Percentiles rank a stretch among this genome's conserved stretches.
phyloP scores from a whole-genome alignment of 2,797 vertebrate genomes.

The Macropodus opercularis region DNA sequence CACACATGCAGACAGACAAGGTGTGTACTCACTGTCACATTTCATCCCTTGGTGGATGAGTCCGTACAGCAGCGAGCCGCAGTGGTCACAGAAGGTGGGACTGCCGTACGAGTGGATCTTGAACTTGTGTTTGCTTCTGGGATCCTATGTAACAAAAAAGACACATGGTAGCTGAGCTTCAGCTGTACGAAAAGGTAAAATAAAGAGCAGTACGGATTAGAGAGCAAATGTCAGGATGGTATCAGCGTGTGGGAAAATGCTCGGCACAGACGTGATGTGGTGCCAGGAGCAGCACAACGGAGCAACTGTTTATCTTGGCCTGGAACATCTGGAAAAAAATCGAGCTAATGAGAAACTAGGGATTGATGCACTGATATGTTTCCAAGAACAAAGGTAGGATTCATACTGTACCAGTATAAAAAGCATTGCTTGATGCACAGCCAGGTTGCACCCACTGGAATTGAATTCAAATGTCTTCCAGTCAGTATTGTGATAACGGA shows the following conservation, averaged over 20 bases:
- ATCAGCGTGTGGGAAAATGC: slow-evolving; percentile 38
- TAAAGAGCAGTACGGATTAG: slow-evolving; percentile 24
- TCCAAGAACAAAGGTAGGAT: slow-evolving; percentile 12
- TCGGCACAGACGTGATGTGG: slow-evolving; percentile 7
- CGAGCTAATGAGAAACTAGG: slow-evolving; percentile 16
- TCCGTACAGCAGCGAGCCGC: slow-evolving; percentile 95
- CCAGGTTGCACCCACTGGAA: slow-evolving; percentile 10
- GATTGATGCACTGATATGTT: slow-evolving; percentile 11
- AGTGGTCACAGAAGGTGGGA: slow-evolving; percentile 98
- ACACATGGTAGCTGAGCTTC: background rate
- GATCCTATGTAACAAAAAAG: slow-evolving; percentile 91
- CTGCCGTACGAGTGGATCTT: slow-evolving; percentile 97
- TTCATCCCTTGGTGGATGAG: slow-evolving; percentile 99
- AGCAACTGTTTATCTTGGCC: slow-evolving; percentile 36
- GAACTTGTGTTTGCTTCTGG: slow-evolving; percentile 99
- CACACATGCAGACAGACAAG: slow-evolving; percentile 2
- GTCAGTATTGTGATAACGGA: slow-evolving; percentile 19
- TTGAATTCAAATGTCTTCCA: slow-evolving; percentile 22
- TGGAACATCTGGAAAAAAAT: slow-evolving; percentile 54
- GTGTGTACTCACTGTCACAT: slow-evolving; percentile 92
- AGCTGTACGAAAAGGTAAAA: too few species aligned
- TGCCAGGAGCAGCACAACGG: slow-evolving; percentile 14
- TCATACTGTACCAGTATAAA: too few species aligned
- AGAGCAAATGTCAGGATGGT: slow-evolving; percentile 35
- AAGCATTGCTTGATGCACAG: background rate